Percentiles rank a stretch among this genome's conserved stretches.
phyloP scores from a whole-genome alignment of 2,113 vertebrate genomes.

The Fukomys damarensis region DNA sequence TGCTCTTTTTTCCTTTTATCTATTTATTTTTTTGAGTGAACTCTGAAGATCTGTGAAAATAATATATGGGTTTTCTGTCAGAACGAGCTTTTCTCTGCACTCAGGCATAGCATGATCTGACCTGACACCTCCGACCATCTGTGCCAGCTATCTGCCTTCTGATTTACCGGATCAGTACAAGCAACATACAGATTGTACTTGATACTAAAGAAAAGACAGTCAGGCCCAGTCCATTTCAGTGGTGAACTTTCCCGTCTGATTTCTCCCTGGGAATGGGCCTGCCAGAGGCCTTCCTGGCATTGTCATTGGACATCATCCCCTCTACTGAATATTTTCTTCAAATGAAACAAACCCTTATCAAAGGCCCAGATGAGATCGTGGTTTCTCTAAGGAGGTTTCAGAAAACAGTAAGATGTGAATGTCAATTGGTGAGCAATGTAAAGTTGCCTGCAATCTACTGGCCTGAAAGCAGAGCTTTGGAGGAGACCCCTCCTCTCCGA shows the following conservation, averaged over 20 bases:
- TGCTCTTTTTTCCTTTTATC: slow-evolving; percentile 70
- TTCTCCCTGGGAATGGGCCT: not conserved
- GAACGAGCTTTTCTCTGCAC: slow-evolving; percentile 96
- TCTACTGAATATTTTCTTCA: slow-evolving; percentile 25
- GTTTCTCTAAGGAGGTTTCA: slow-evolving; percentile 27
- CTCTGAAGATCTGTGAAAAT: slow-evolving; percentile 94
- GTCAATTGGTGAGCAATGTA: slow-evolving; percentile 65
- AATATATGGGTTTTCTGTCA: slow-evolving; percentile 98
- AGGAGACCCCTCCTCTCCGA: slow-evolving; percentile 6
- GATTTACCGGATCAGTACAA: slow-evolving; percentile 94
- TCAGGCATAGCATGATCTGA: slow-evolving; percentile 98
- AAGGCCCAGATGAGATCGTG: slow-evolving; percentile 8
- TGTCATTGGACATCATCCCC: not conserved
- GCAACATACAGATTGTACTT: slow-evolving; percentile 94
- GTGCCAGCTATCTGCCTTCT: slow-evolving; percentile 99
- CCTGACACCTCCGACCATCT: slow-evolving; percentile 99
- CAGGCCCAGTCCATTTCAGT: slow-evolving; percentile 7
- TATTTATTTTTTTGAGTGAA: slow-evolving; percentile 84
- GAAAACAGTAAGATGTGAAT: slow-evolving; percentile 39
- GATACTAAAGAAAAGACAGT: slow-evolving; percentile 92
- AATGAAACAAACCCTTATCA: not conserved
- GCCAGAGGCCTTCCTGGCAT: not conserved
- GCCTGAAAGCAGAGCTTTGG: not conserved
- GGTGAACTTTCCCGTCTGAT: not conserved
- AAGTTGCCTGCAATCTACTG: slow-evolving; percentile 44